Percentiles rank a stretch among this genome's conserved stretches.
Evolutionary conservation across 2,888 invertebrate genomes (phyloP).

Genomic region (Philhelius pedissequus): DNA sequence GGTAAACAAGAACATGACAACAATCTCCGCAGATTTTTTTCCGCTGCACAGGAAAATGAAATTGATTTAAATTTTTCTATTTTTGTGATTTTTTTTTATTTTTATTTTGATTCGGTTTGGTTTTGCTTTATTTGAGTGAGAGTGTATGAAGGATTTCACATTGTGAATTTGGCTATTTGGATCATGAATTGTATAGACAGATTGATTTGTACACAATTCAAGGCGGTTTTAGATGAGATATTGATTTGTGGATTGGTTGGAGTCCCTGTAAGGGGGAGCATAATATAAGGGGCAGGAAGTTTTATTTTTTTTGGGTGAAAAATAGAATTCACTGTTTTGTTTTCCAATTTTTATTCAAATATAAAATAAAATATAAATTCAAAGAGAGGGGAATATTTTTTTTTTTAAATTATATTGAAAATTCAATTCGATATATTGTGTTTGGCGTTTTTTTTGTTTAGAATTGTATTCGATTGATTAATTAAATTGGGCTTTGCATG

Average conservation of each 20-base stretch:
- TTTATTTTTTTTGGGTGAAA: not conserved
- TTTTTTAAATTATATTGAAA: conserved; percentile 13
- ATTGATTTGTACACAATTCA: conserved; percentile 56
- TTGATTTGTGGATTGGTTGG: conserved; percentile 44
- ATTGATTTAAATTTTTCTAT: conserved; percentile 48
- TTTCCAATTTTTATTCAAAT: not conserved
- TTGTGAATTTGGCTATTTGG: conserved; percentile 57
- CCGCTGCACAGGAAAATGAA: conserved; percentile 21
- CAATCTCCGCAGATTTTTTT: not conserved
- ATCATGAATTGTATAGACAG: conserved; percentile 37
- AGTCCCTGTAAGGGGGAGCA: not conserved
- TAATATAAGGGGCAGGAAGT: not conserved
- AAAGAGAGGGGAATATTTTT: not conserved
- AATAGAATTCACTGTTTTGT: not conserved
- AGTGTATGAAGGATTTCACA: conserved; percentile 9
- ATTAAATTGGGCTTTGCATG: conserved; percentile 20
- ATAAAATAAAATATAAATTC: conserved; percentile 7
- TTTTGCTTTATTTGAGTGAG: not conserved
- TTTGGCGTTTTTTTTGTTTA: not conserved
- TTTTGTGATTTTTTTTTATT: not conserved
- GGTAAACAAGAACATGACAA: not conserved
- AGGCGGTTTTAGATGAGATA: conserved; percentile 55
- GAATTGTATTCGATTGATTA: conserved; percentile 42
- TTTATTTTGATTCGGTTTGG: not conserved
- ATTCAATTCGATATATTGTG: conserved; percentile 17